Conservation (phyloP, 2,888 invertebrate genomes). For the Caenorhabditis macrosperma region DNA sequence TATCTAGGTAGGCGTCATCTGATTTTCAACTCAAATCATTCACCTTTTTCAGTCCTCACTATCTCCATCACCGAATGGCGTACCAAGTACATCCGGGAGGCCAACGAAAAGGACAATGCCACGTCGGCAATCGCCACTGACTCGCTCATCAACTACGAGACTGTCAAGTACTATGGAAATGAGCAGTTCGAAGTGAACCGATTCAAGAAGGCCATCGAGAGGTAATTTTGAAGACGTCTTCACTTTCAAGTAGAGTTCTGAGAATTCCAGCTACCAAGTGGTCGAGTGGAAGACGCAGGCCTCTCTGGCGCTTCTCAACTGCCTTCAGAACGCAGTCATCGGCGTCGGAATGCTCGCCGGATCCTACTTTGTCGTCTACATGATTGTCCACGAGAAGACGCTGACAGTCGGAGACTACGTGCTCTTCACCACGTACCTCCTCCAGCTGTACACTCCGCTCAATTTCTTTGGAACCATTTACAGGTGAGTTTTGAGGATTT, state of each 20-base stretch:
- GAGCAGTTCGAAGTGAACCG: constrained; percentile 92
- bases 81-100: constrained; percentile 92
- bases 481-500: constrained; percentile 83
- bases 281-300: constrained; percentile 92
- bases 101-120: constrained; percentile 95
- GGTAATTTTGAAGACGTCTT: constrained; percentile 82
- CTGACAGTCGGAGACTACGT: constrained; percentile 89
- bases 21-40: background rate
- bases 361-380: constrained; percentile 89
- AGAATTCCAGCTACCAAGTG: constrained; percentile 84
- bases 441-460: constrained; percentile 90
- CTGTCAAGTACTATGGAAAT: constrained; percentile 96
- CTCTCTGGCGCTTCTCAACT: constrained; percentile 92
- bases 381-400: constrained; percentile 83
- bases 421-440: constrained; percentile 93
- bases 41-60: constrained; percentile 85
- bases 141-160: constrained; percentile 96
- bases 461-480: constrained; percentile 99
- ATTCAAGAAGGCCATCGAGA: constrained; percentile 89
- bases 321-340: constrained; percentile 92
- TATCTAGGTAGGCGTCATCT: constrained; percentile 88
- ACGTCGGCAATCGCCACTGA: constrained; percentile 91
- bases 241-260: background rate
- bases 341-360: constrained; percentile 87
- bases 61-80: constrained; percentile 97